Evolutionary conservation across 1,140 invertebrate genomes (phyloP).

Genomic region (Aleiodes sp.): DNA sequence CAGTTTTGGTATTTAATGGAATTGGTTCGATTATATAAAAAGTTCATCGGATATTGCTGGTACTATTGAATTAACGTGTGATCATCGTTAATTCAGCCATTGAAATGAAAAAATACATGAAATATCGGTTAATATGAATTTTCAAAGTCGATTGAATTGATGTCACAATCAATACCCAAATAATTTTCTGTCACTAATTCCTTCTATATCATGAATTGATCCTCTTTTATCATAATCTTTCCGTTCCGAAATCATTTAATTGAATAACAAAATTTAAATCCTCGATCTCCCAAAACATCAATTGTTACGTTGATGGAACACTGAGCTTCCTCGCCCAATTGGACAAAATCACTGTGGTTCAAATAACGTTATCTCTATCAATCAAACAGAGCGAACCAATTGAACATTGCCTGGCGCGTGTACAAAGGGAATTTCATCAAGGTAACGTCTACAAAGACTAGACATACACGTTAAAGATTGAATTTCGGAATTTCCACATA

Average conservation of each 20-base stretch:
- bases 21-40: conserved; percentile 7
- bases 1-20: background rate
- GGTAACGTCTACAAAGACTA: conserved; percentile 1
- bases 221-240: too few species aligned
- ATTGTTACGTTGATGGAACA: background rate
- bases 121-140: too few species aligned
- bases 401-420: background rate
- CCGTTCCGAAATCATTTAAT: too few species aligned
- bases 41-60: background rate
- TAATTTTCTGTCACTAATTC: background rate
- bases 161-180: too few species aligned
- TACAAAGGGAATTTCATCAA: conserved; percentile 3
- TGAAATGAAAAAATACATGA: too few species aligned
- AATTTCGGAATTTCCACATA: background rate
- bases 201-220: too few species aligned
- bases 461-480: background rate
- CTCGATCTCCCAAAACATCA: background rate
- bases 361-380: conserved; percentile 7
- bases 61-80: background rate
- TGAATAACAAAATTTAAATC: too few species aligned
- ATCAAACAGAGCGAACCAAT: conserved; percentile 6
- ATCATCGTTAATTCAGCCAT: background rate
- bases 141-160: too few species aligned
- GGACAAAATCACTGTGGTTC: background rate
- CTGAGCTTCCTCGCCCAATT: background rate